Conservation (phyloP, 2,888 invertebrate species). For the Eristalinus sepulchralis region DNA sequence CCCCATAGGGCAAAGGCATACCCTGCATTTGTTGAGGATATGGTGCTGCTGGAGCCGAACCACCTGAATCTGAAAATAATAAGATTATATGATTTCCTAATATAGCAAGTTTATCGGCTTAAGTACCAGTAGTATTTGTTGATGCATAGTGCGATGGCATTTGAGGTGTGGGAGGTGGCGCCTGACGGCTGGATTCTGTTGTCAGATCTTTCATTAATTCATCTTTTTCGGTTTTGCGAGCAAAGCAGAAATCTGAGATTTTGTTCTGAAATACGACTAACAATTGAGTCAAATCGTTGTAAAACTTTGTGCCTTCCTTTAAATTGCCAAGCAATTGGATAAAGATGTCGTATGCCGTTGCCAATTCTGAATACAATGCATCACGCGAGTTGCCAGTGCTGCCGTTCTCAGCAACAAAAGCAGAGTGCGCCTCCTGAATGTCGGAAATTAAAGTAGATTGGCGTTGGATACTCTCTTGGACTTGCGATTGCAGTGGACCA, state of each 20-base stretch:
- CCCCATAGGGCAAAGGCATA: conserved; percentile 87
- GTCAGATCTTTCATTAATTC: conserved; percentile 97
- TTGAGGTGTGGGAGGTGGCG: conserved; percentile 82
- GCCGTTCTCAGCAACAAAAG: conserved; percentile 84
- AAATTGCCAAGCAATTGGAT: conserved; percentile 95
- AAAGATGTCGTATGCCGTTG: conserved; percentile 95
- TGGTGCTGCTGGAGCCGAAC: conserved; percentile 73
- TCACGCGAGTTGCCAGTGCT: conserved; percentile 87
- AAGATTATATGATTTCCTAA: not conserved
- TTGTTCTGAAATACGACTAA: conserved; percentile 98
- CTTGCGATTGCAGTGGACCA: conserved; percentile 89
- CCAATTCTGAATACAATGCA: conserved; percentile 90
- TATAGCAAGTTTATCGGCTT: too few relatives aligned
- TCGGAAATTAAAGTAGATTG: conserved; percentile 87
- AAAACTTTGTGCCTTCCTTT: conserved; percentile 97
- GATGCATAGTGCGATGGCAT: conserved; percentile 83
- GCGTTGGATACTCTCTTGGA: conserved; percentile 87
- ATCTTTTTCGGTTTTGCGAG: conserved; percentile 99
- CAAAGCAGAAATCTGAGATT: conserved; percentile 98
- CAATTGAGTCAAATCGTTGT: conserved; percentile 95
- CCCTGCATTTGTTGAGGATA: conserved; percentile 84
- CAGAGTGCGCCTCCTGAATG: conserved; percentile 83
- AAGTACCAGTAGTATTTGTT: conserved; percentile 77
- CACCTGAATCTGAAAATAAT: conserved; percentile 52
- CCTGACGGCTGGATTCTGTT: conserved; percentile 87